Evolutionary conservation across 1,140 invertebrate species (phyloP).

Genomic region (Leptonema lineaticorne): DNA sequence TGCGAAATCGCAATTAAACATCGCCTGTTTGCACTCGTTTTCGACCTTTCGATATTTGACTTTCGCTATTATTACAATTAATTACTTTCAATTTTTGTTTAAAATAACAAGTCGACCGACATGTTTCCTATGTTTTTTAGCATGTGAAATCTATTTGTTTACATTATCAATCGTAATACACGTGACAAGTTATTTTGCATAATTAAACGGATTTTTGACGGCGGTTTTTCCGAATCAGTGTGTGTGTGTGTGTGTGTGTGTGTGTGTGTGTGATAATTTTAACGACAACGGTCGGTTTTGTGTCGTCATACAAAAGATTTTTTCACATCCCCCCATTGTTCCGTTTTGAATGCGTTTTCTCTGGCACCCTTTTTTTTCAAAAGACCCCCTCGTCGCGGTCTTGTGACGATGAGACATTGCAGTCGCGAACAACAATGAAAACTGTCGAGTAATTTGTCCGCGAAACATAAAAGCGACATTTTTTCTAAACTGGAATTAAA

Average conservation of each 20-base stretch:
- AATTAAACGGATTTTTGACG: too few relatives aligned
- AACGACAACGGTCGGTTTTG: background rate
- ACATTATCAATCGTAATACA: background rate
- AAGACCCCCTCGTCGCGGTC: background rate
- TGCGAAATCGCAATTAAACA: background rate
- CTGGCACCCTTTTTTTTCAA: background rate
- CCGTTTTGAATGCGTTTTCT: constrained; percentile 12
- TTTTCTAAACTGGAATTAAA: background rate
- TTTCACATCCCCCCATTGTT: background rate
- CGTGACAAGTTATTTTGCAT: too few relatives aligned
- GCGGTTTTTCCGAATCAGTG: too few relatives aligned
- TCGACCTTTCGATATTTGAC: too few relatives aligned
- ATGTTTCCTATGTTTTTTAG: too few relatives aligned
- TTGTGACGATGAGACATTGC: background rate
- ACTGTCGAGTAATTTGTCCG: background rate
- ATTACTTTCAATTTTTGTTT: background rate
- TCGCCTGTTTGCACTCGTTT: background rate
- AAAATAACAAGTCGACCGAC: background rate
- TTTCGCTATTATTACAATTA: too few relatives aligned
- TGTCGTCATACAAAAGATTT: background rate
- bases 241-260: too few relatives aligned
- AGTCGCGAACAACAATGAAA: background rate
- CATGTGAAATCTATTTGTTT: background rate
- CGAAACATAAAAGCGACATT: background rate
- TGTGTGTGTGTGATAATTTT: background rate